These are phyloP conservation scores for Torymus aiolomorphi DNA, from an alignment of 2,888 invertebrate genomes.

Conservation along the genomic window DNA sequence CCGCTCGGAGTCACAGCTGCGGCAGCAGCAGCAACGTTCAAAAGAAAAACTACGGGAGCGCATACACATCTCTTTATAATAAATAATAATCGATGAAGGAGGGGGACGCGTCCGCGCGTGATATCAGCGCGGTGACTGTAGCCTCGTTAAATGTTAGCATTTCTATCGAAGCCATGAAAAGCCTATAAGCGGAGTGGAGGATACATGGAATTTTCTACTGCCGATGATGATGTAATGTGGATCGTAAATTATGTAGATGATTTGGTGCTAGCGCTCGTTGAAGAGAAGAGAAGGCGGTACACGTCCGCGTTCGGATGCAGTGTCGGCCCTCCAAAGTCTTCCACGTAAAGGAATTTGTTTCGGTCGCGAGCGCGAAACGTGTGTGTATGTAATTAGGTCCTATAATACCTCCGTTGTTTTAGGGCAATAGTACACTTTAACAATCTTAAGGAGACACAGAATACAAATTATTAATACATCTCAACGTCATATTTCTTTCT, in stretches of 20 bases:
- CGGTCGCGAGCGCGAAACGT: constrained; percentile 31
- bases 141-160: constrained; percentile 53
- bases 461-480: constrained; percentile 42
- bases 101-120: neutral
- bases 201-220: constrained; percentile 41
- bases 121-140: constrained; percentile 24
- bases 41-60: constrained; percentile 44
- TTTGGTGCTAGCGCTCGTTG: constrained; percentile 56
- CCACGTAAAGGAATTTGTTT: constrained; percentile 48
- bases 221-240: constrained; percentile 30
- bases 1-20: constrained; percentile 14
- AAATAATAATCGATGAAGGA: constrained; percentile 40
- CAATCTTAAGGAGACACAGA: constrained; percentile 46
- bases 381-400: constrained; percentile 47
- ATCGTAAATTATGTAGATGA: constrained; percentile 24
- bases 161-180: constrained; percentile 55
- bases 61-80: constrained; percentile 42
- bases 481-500: constrained; percentile 17
- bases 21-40: constrained; percentile 30
- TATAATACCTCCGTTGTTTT: constrained; percentile 52
- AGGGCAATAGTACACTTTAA: constrained; percentile 56
- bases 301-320: constrained; percentile 13
- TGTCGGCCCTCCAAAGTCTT: constrained; percentile 49
- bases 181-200: constrained; percentile 52
- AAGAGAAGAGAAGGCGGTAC: neutral